Conservation (phyloP, 2,888 invertebrate species). For the Thalpophila matura region DNA sequence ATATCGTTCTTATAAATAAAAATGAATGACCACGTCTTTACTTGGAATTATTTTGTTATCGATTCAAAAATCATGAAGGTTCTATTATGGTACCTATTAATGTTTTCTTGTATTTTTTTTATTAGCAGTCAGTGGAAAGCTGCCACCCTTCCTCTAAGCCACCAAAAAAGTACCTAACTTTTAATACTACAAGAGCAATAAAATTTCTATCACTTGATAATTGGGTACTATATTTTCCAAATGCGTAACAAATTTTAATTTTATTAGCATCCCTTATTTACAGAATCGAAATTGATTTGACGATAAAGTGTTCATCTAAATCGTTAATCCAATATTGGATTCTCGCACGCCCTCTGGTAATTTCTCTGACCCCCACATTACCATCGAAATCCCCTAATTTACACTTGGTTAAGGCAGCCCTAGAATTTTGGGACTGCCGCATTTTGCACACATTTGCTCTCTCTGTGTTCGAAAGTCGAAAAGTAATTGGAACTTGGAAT, state of each 20-base stretch:
- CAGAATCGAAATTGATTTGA: conserved; percentile 57
- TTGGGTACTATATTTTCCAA: conserved; percentile 45
- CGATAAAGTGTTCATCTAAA: conserved; percentile 60
- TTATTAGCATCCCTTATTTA: conserved; percentile 56
- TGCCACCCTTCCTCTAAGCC: neutral
- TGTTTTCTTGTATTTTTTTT: no score
- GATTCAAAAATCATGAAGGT: neutral
- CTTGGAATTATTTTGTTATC: conserved; percentile 2
- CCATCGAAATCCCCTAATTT: conserved; percentile 73
- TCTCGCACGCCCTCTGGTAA: conserved; percentile 61
- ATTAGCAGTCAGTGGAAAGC: no score
- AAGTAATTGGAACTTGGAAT: conserved; percentile 33
- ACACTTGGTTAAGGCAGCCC: conserved; percentile 69
- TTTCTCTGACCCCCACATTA: conserved; percentile 69
- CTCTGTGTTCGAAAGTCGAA: conserved; percentile 37
- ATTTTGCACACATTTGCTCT: conserved; percentile 45
- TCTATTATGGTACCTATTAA: no score
- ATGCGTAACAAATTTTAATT: conserved; percentile 36
- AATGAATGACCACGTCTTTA: neutral
- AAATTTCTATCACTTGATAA: conserved; percentile 38
- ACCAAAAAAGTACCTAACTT: no score
- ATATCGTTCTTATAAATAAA: conserved; percentile 3
- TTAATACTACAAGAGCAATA: conserved; percentile 18
- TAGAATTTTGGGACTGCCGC: conserved; percentile 51
- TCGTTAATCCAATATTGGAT: conserved; percentile 68